phyloP scores from a whole-genome alignment of 1,140 invertebrate species.

The Aleiodes sp. region DNA sequence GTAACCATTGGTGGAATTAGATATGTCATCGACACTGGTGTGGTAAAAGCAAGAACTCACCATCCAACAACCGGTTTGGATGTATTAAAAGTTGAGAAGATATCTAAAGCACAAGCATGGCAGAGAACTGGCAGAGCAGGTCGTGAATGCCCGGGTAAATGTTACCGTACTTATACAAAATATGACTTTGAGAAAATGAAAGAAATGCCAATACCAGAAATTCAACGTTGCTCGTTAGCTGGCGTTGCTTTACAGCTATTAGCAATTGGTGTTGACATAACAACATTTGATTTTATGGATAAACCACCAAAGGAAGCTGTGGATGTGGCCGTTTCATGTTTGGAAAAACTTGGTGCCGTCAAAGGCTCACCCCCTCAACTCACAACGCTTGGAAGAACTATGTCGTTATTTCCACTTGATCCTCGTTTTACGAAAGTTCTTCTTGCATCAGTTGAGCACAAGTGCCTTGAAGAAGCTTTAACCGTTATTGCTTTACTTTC shows the following conservation, averaged over 20 bases:
- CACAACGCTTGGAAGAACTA: conserved; percentile 83
- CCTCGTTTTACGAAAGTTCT: conserved; percentile 89
- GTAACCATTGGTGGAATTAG: conserved; percentile 93
- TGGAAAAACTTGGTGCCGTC: conserved; percentile 81
- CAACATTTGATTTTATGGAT: conserved; percentile 92
- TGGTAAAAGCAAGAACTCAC: conserved; percentile 89
- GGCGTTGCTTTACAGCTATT: conserved; percentile 84
- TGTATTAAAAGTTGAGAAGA: conserved; percentile 80
- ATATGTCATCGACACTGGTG: conserved; percentile 94
- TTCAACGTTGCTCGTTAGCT: conserved; percentile 81
- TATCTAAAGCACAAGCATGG: conserved; percentile 92
- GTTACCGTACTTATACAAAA: conserved; percentile 85
- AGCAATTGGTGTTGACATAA: conserved; percentile 83
- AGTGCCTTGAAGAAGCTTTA: conserved; percentile 86
- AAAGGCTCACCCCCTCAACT: conserved; percentile 72
- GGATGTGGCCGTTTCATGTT: conserved; percentile 73
- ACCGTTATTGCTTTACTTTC: conserved; percentile 77
- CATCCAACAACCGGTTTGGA: conserved; percentile 86
- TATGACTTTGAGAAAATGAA: conserved; percentile 76
- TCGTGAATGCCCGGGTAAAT: conserved; percentile 82
- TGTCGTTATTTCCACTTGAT: conserved; percentile 93
- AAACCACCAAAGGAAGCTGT: conserved; percentile 80
- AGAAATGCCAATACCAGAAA: conserved; percentile 85
- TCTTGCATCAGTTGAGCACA: conserved; percentile 78
- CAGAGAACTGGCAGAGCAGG: conserved; percentile 92